Base-by-base conservation (phyloP, 2,888 invertebrate genomes). In the Panzeria rudis region DNA sequence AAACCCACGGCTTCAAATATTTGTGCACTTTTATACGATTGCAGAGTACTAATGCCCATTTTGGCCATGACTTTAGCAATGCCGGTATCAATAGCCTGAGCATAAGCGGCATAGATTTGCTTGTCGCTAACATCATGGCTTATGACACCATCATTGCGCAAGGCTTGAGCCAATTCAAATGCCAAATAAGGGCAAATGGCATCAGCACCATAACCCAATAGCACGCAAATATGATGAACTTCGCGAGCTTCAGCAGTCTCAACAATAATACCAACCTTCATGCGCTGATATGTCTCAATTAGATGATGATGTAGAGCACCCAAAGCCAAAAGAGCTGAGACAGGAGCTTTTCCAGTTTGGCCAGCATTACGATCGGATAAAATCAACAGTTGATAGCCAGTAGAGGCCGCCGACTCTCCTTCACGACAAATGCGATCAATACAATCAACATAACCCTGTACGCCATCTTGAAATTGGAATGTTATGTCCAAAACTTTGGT, bases 1-100 rank as follows among this genome's bases (percentile, higher is more conserved):
- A 99, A 93, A 0, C 99, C 99, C 11, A 99, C 98, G 0, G 99
- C 99, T 93, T 99, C 99, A 91, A 99, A 99, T 89, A 99, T 99
- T 93, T 99, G 99, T 0, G 99, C 99, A 86, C 98, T 97, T 93
- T 99, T 99, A 93, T 99, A 99, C 0, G 98, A 99, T 92, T 99
- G 99, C 52, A 99, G 93, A 0, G 99, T 99, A 79, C 98, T 98
- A 90, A 99, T 99, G 79, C 99, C 99, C 99, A 99, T 99, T 93
- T 99, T 99, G 6, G 99, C 99, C 99, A 99, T 99, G 0, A 95
- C 97, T 93, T 98, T 98, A 68, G 96, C 95, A 88, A 97, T 96
- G 68, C 98, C 98, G 0, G 97, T 95, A 89, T 98, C 98, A 91
- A 97, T 96, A 52, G 99, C 98, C 87, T 96, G 96, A 54, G 97